Evolutionary conservation across 2,113 vertebrate species (phyloP).

Genomic region (Megalops atlanticus): DNA sequence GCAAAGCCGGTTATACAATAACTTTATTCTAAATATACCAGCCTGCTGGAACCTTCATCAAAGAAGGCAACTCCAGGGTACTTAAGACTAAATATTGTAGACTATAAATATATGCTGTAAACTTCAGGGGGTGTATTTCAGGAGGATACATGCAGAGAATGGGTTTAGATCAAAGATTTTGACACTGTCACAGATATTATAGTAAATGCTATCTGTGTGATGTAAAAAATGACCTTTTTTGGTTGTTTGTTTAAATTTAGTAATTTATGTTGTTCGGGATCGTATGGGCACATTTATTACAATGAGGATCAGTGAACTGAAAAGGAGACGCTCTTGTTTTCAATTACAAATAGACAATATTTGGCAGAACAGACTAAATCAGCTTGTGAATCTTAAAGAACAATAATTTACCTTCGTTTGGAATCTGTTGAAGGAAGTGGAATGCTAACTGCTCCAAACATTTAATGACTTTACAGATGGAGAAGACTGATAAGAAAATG

Average conservation of each 20-base stretch:
- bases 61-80: conserved; percentile 47
- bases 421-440: conserved; percentile 40
- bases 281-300: neutral
- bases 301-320: neutral
- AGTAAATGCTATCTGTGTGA: too few species aligned
- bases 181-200: too few species aligned
- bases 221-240: neutral
- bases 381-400: conserved; percentile 2
- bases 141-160: conserved; percentile 38
- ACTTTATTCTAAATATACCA: conserved; percentile 52
- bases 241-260: neutral
- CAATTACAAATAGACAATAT: neutral
- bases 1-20: conserved; percentile 43
- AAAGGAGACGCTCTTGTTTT: neutral
- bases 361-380: neutral
- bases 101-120: too few species aligned
- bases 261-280: neutral
- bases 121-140: conserved; percentile 37
- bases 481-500: conserved; percentile 46
- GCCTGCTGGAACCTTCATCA: conserved; percentile 57
- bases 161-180: neutral
- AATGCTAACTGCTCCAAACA: conserved; percentile 37
- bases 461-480: conserved; percentile 38
- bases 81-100: conserved; percentile 38
- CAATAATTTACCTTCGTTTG: conserved; percentile 33